Evolutionary conservation across 2,113 vertebrate species (phyloP).

Genomic region (Heterocephalus glaber): DNA sequence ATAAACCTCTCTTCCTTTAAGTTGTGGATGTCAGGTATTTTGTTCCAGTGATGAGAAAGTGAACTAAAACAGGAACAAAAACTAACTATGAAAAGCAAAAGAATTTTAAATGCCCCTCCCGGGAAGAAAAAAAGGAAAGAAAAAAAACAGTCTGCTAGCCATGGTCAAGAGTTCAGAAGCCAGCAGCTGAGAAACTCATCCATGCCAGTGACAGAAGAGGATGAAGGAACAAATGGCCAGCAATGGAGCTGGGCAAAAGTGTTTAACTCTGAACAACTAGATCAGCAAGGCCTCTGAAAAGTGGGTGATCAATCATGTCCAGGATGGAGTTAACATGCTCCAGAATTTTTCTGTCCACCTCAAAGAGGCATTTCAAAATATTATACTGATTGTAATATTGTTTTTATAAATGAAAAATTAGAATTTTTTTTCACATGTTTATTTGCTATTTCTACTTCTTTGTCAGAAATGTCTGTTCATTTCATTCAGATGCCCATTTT

Average conservation of each 20-base stretch:
- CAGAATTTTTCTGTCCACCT: neutral
- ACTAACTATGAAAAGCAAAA: conserved; percentile 31
- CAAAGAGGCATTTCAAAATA: neutral
- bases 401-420: neutral
- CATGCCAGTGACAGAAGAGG: neutral
- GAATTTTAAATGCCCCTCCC: neutral
- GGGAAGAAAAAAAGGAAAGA: neutral
- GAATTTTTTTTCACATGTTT: too few species aligned
- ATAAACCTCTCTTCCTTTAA: neutral
- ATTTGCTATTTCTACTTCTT: too few species aligned
- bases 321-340: neutral
- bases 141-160: neutral
- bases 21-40: neutral
- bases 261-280: neutral
- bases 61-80: neutral
- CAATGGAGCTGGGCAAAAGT: neutral
- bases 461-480: too few species aligned
- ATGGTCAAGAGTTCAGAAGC: neutral
- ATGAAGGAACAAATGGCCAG: neutral
- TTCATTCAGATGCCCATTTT: too few species aligned
- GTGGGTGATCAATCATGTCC: neutral
- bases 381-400: neutral
- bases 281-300: neutral
- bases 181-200: neutral
- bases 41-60: neutral